phyloP scores from a whole-genome alignment of 2,888 invertebrate genomes.

The Coenonympha glycerion region DNA sequence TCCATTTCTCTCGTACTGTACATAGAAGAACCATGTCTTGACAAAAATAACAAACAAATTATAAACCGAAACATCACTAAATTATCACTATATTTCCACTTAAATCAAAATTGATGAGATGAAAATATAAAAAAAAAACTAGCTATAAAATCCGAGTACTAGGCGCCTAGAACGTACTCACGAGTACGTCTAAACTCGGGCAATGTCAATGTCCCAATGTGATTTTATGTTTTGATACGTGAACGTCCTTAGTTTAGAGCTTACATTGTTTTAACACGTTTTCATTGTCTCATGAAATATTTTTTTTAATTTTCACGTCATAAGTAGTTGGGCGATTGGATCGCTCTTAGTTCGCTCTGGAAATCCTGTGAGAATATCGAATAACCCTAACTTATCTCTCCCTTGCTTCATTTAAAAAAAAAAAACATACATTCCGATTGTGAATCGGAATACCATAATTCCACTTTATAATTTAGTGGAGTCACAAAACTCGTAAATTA shows the following conservation, averaged over 20 bases:
- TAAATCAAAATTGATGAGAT: not conserved
- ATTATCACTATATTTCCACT: not conserved
- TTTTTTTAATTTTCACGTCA: not conserved
- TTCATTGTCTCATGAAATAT: not conserved
- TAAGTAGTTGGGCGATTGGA: not conserved
- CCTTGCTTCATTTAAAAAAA: no score
- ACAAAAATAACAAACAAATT: slow-evolving; percentile 27
- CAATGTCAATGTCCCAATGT: slow-evolving; percentile 13
- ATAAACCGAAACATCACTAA: slow-evolving; percentile 9
- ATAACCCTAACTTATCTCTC: no score
- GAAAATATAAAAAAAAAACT: not conserved
- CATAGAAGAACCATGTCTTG: slow-evolving; percentile 33
- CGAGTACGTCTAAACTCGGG: slow-evolving; percentile 10
- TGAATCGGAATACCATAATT: no score
- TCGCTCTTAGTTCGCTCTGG: no score
- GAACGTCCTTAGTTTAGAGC: no score
- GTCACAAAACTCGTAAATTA: no score
- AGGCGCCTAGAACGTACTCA: not conserved
- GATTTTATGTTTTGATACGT: slow-evolving; percentile 5
- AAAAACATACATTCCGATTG: no score
- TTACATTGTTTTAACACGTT: not conserved
- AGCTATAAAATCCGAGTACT: not conserved
- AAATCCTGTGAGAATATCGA: no score
- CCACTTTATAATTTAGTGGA: no score
- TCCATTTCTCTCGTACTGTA: slow-evolving; percentile 46